Evolutionary conservation across 2,113 vertebrate species (phyloP).

Genomic region (Neotoma lepida): DNA sequence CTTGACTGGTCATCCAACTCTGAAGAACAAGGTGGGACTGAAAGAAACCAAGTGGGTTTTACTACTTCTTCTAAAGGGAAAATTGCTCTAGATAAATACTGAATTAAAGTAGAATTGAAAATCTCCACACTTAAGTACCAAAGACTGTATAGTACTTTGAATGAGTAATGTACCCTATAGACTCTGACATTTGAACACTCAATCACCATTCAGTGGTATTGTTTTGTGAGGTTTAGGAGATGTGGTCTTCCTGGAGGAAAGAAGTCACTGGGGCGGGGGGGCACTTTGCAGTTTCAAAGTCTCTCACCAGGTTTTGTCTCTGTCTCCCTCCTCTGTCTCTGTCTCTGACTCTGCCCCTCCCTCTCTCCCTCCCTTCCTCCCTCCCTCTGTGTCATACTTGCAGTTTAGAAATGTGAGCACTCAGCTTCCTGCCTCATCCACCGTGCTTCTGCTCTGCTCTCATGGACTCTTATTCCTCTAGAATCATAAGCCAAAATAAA

Average conservation of each 20-base stretch:
- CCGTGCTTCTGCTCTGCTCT: neutral
- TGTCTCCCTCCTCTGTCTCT: neutral
- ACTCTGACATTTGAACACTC: neutral
- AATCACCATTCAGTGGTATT: neutral
- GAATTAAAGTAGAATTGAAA: neutral
- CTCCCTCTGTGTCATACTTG: neutral
- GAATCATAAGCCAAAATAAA: neutral
- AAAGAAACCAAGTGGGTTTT: neutral
- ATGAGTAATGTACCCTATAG: neutral
- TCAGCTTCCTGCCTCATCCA: neutral
- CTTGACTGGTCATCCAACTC: neutral
- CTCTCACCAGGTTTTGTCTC: neutral
- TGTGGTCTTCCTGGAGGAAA: neutral
- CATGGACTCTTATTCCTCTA: neutral
- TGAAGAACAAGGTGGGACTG: neutral
- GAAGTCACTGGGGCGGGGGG: neutral
- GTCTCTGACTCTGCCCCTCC: neutral
- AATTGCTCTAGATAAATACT: neutral
- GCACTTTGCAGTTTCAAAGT: neutral
- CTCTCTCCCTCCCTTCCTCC: neutral
- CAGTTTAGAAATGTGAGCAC: neutral
- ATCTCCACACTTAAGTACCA: neutral
- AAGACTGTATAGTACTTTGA: neutral
- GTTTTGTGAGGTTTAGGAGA: neutral
- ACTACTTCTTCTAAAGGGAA: slow-evolving; percentile 11